Base-by-base conservation (phyloP, 1,140 invertebrate species). In the Zelostemma sp. region DNA sequence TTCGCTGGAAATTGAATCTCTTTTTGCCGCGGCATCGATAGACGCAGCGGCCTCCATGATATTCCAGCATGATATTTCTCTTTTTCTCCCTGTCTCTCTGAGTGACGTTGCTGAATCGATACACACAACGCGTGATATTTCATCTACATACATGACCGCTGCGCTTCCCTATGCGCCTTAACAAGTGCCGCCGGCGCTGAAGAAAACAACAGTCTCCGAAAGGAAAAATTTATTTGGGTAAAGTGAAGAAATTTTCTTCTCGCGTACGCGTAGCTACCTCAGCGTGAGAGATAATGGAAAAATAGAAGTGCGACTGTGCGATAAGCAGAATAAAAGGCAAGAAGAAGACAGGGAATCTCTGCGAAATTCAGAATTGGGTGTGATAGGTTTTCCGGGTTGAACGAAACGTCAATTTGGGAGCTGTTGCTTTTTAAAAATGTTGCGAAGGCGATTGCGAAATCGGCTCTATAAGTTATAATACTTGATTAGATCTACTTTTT, bases 221-320 rank as follows among this genome's bases (percentile, higher is more conserved):
- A 70, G 61, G 67, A 65, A 61, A 70, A 70, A 70, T 65, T 70
- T 65, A 70, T 70, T 70, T 62, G 47, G 28, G 57, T 35, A 16
- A 50, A 14, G 41, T 57, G 31, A 18, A n/a, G 25, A 14, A 64
- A 69, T 56, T 65, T 70, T 69, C 65, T 61, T 61, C 11, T 14
- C 61, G 61, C 67, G 67, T 70, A 64, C 50, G 19, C 55, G 21
- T 14, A 61, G 53, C 19, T 25, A 41, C 19, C 15, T 31, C 40
- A 38, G 17, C 6, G 45, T n/a, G n/a, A 3, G 18, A 47, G 28
- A 15, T 70, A 64, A 70, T 64, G 67, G 67, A 60, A 60, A 70
- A 70, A 64, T 60, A 55, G 61, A 64, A 64, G 51, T 47, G 54
- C 28, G 14, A 31, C 8, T 40, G 9, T 21, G 41, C 48, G 46